A percentile compares a stretch with the other conserved stretches of the same genome.
phyloP scores from a whole-genome alignment of 64 coral and sea anemone genomes.

The Astreopora myriophthalma region DNA sequence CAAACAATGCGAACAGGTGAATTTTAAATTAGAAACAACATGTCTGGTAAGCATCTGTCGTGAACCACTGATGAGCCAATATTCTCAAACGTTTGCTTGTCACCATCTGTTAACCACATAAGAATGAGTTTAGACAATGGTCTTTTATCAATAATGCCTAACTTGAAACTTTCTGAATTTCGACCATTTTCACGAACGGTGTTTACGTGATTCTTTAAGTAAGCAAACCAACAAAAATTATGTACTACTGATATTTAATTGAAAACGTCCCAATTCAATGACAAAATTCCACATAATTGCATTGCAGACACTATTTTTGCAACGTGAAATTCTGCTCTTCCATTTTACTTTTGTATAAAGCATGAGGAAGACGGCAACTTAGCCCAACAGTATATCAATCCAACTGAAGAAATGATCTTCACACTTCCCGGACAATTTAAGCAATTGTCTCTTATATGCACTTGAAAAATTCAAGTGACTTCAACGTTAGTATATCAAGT shows the following conservation, averaged over 20 bases:
- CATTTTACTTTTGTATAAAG: not conserved
- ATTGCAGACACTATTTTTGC: not conserved
- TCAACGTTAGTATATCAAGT: too few species aligned
- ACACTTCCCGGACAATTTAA: too few species aligned
- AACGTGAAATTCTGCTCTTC: not conserved
- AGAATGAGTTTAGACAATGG: not conserved
- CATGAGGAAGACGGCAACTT: not conserved
- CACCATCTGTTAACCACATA: not conserved
- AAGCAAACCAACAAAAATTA: too few species aligned
- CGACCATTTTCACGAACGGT: not conserved
- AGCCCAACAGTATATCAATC: not conserved
- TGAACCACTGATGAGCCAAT: not conserved
- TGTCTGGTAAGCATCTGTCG: not conserved
- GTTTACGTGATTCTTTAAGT: too few species aligned
- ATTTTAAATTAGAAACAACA: not conserved
- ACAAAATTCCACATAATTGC: not conserved
- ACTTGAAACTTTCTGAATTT: not conserved
- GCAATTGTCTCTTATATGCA: too few species aligned
- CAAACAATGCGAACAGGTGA: too few species aligned
- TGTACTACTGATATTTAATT: too few species aligned
- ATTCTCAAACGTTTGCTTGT: not conserved
- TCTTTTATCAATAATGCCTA: not conserved
- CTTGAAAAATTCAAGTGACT: too few species aligned
- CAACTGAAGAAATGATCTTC: too few species aligned
- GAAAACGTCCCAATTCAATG: too few species aligned